Conservation (phyloP, 2,113 vertebrate genomes). For the Mustela lutreola region DNA sequence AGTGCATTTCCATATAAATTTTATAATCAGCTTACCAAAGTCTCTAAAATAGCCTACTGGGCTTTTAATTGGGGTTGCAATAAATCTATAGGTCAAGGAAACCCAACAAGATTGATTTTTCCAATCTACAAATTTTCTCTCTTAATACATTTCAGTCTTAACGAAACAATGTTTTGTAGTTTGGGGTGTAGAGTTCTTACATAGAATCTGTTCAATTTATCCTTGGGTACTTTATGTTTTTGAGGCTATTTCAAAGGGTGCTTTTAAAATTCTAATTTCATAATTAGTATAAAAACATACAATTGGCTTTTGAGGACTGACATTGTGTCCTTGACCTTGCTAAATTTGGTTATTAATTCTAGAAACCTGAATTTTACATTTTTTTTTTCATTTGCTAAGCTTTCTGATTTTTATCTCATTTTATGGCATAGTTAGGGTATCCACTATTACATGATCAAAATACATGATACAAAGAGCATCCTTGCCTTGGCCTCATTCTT, state of each 20-base stretch:
- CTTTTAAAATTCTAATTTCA: constrained; percentile 10
- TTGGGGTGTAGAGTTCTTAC: not conserved
- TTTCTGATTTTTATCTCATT: not conserved
- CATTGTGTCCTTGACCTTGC: not conserved
- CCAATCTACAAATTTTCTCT: not conserved
- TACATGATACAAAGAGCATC: not conserved
- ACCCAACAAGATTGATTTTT: not conserved
- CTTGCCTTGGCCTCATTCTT: not conserved
- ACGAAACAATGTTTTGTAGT: not conserved
- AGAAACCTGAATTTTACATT: not conserved
- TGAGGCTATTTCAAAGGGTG: not conserved
- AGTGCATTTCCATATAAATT: not conserved
- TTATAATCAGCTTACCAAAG: not conserved
- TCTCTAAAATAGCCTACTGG: not conserved
- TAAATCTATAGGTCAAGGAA: not conserved
- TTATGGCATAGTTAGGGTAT: not conserved
- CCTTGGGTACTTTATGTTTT: not conserved
- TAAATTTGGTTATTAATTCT: not conserved
- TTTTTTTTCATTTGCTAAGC: not conserved
- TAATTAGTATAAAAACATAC: not conserved
- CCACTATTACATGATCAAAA: not conserved
- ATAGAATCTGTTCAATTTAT: not conserved
- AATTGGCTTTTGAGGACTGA: not conserved
- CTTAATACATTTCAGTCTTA: not conserved
- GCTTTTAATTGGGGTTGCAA: not conserved